Base-by-base conservation (phyloP, 2,113 vertebrate genomes). In the Caranx ignobilis region DNA sequence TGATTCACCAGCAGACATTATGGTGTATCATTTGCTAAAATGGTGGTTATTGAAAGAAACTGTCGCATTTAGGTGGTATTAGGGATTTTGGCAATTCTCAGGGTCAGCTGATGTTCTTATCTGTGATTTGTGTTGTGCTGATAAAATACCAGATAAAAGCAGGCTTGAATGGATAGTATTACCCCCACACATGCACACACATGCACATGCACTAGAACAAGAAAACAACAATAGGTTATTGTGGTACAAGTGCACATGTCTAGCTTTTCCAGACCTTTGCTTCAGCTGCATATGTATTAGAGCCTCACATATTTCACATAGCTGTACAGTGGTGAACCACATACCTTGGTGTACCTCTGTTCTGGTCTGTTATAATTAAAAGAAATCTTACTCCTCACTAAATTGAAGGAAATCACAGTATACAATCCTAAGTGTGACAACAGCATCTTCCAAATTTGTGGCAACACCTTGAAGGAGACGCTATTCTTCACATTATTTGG, bases 81-180 rank as follows among this genome's bases (percentile, higher is more conserved):
- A 54, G 48, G 59, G 41, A 68, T 81, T 84, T 60, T 37, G 16
- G 57, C 66, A 5, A 52, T 75, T 52, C 71, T 61, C 13, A 2
- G 45, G 57, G 60, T 77, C 78, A 82, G 73, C 43, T 61, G 63
- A 32, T 6, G 3, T 60, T 48, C 41, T 81, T 67, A 67, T 82
- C 82, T 66, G 48, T 84, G 69, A 87, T 85, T 83, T 62, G 26
- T 71, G n/a, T 56, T n/a, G 2, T 71, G 57, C 65, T 68, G 61
- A 74, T 71, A 41, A 75, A 79, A 77, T 55, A 43, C 35, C 43
- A 77, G 71, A 75, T 72, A 11, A 71, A n/a, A 50, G 26, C 71
- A n/a, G 48, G 26, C 48, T 57, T 74, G 41, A 56, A 76, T 75
- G 72, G 48, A 71, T 50, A 37, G 39, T 59, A 69, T 69, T 32